phyloP scores from a whole-genome alignment of 2,113 vertebrate genomes.

The Dasyprocta punctata region DNA sequence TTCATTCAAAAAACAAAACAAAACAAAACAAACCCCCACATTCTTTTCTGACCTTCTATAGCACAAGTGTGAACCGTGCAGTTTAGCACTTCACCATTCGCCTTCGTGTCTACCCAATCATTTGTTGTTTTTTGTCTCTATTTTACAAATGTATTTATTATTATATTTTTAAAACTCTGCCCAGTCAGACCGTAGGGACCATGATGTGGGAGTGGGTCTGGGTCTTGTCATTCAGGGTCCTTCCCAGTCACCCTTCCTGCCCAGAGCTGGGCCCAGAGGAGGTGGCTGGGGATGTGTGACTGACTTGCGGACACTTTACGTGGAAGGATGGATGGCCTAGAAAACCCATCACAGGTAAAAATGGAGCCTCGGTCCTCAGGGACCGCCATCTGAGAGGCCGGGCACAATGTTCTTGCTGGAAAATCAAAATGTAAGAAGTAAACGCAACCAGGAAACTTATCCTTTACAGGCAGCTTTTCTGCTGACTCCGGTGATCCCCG shows the following conservation, averaged over 20 bases:
- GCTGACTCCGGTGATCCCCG: neutral
- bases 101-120: neutral
- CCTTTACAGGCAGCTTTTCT: neutral
- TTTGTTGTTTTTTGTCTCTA: neutral
- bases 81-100: neutral
- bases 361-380: conserved; percentile 25
- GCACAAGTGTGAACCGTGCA: neutral
- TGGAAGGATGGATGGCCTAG: conserved; percentile 17
- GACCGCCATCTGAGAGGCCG: conserved; percentile 24
- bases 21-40: neutral
- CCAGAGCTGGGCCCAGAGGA: neutral
- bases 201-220: neutral
- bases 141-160: neutral
- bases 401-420: conserved; percentile 11
- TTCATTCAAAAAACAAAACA: neutral
- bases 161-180: neutral
- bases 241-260: neutral
- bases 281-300: neutral
- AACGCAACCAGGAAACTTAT: neutral
- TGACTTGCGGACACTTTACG: neutral
- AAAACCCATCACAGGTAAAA: conserved; percentile 53
- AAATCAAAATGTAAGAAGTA: conserved; percentile 43
- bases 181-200: neutral
- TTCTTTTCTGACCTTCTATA: neutral
- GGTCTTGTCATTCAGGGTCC: neutral